Conservation (phyloP, 2,888 invertebrate species). For the Terebella lapidaria region DNA sequence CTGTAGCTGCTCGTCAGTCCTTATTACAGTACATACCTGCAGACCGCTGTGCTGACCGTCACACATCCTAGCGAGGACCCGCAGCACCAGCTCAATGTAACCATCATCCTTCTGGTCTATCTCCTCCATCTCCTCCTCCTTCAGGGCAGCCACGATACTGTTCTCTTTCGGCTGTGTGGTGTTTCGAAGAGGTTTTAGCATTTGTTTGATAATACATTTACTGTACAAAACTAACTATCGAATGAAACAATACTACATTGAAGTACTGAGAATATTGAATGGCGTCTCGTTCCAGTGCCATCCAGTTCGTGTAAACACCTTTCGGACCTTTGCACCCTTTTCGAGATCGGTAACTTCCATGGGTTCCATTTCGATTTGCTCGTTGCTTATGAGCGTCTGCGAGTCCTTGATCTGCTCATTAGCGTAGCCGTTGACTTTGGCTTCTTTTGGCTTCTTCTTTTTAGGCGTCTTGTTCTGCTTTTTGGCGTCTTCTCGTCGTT, state of each 20-base stretch:
- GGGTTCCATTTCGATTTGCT: slow-evolving; percentile 9
- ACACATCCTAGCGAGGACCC: slow-evolving; percentile 53
- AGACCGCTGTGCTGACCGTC: slow-evolving; percentile 52
- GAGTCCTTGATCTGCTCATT: slow-evolving; percentile 20
- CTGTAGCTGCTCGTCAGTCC: too few species aligned
- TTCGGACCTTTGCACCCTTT: too few species aligned
- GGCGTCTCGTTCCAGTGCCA: too few species aligned
- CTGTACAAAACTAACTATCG: neutral
- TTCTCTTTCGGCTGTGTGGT: too few species aligned
- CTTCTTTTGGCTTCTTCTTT: slow-evolving; percentile 20
- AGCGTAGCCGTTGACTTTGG: slow-evolving; percentile 20
- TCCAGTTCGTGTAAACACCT: too few species aligned
- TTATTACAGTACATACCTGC: slow-evolving; percentile 45
- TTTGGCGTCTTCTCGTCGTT: slow-evolving; percentile 15
- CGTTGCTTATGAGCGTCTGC: slow-evolving; percentile 19
- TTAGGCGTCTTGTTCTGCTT: slow-evolving; percentile 7
- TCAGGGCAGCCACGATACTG: slow-evolving; percentile 11
- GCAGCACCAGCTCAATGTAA: slow-evolving; percentile 51
- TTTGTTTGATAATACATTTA: neutral
- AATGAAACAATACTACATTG: too few species aligned
- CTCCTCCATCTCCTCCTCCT: slow-evolving; percentile 25
- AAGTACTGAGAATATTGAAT: too few species aligned
- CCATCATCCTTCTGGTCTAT: slow-evolving; percentile 46
- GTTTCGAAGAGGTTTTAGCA: neutral
- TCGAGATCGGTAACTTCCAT: slow-evolving; percentile 4